Percentiles rank a stretch among this genome's conserved stretches.
Evolutionary conservation across 2,797 vertebrate species (phyloP).

Genomic region (Neosilurus mollespiculum): DNA sequence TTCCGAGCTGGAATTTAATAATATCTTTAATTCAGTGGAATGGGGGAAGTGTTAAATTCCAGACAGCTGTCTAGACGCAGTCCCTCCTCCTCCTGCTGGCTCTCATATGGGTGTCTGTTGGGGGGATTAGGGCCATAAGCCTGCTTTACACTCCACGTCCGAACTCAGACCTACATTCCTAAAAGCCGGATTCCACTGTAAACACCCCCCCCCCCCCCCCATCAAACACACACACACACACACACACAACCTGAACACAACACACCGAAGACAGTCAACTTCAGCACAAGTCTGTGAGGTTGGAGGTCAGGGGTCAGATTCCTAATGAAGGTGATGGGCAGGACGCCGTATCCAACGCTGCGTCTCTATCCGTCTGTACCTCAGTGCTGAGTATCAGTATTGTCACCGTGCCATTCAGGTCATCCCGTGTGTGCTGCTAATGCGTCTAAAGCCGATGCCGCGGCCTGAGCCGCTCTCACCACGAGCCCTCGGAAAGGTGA

Average conservation of each 20-base stretch:
- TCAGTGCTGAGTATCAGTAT: constrained; percentile 28
- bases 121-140: constrained; percentile 78
- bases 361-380: constrained; percentile 31
- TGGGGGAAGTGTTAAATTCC: constrained; percentile 32
- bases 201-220: neutral
- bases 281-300: neutral
- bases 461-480: neutral
- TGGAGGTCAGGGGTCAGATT: constrained; percentile 24
- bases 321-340: neutral
- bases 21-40: neutral
- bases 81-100: constrained; percentile 69
- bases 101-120: constrained; percentile 80
- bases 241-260: neutral
- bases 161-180: constrained; percentile 73
- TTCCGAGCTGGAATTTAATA: no score
- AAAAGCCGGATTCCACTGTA: constrained; percentile 36
- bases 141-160: constrained; percentile 65
- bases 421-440: neutral
- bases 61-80: constrained; percentile 58
- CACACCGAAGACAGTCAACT: neutral
- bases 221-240: no score
- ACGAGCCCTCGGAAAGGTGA: neutral
- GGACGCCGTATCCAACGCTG: neutral
- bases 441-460: neutral
- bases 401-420: neutral